Base-by-base conservation (phyloP, 2,113 vertebrate species). In the Lophotis ruficrista region DNA sequence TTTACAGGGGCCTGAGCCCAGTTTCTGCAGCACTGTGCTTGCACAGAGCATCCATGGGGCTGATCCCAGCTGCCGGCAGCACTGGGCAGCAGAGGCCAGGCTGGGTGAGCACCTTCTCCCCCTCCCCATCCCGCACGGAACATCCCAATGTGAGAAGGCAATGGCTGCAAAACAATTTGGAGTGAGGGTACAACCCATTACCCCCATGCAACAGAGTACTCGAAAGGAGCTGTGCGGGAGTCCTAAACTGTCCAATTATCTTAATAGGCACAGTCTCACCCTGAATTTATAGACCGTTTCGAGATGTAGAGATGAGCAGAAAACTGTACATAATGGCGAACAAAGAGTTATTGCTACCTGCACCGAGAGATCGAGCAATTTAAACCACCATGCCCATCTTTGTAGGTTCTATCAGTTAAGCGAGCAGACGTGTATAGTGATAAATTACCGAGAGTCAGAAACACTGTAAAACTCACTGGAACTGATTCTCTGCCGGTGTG, bases 91-190 rank as follows among this genome's bases (percentile, higher is more conserved):
- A 13, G 41, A 35, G 50, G 20, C 37, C 33, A 8, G 60, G 28
- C 70, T 60, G 68, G 33, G 12, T 0, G 9, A 23, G n/a, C n/a
- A 47, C 22, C 22, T 0, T 0, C 48, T 64, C 13, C 70, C 14
- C 38, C 28, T 16, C 33, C 22, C 45, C 4, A 0, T 15, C 48
- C 61, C 2, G 0, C 2, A 1, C 60, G 11, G 30, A 35, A 20
- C 24, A 25, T 37, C 37, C 30, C 45, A 21, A 4, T 0, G 1
- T 0, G 5, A 60, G 41, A 27, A 41, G 58, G 61, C 41, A 43
- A 13, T 0, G 6, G 51, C 54, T 56, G 38, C 38, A 35, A 56
- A 60, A 30, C 4, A 1, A 1, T 37, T 19, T n/a, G 20, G 47
- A 48, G 43, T 12, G 8, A 33, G 10, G 43, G 25, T 15, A 58